Evolutionary conservation across 2,113 vertebrate genomes (phyloP).

Genomic region (Ailurus styani): DNA sequence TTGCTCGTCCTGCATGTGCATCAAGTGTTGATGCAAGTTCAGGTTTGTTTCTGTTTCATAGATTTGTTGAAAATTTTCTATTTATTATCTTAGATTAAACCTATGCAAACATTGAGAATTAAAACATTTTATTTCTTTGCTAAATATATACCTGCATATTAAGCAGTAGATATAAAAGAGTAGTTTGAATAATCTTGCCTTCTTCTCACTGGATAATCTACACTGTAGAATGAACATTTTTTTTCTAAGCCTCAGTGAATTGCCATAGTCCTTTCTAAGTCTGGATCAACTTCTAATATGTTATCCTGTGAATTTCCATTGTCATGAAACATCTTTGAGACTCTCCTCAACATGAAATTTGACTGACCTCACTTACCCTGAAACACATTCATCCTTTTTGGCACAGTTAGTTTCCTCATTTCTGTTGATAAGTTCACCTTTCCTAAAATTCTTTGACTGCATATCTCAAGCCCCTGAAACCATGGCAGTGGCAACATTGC

Average conservation of each 20-base stretch:
- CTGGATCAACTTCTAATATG: background rate
- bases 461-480: background rate
- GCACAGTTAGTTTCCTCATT: background rate
- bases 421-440: background rate
- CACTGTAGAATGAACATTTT: background rate
- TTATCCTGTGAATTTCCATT: background rate
- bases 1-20: background rate
- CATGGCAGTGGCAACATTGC: background rate
- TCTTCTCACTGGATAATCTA: background rate
- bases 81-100: background rate
- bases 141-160: background rate
- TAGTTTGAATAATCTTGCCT: background rate
- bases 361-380: background rate
- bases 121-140: background rate
- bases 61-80: background rate
- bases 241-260: background rate
- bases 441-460: background rate
- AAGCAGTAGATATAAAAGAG: background rate
- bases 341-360: background rate
- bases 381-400: background rate
- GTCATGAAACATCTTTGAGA: background rate
- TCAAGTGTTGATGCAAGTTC: background rate
- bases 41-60: background rate
- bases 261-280: background rate
- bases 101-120: background rate